Percentiles rank a stretch among this genome's conserved stretches.
These are phyloP conservation scores for Chanos chanos DNA, from an alignment of 2,797 vertebrate species.

Conservation along the genomic window DNA sequence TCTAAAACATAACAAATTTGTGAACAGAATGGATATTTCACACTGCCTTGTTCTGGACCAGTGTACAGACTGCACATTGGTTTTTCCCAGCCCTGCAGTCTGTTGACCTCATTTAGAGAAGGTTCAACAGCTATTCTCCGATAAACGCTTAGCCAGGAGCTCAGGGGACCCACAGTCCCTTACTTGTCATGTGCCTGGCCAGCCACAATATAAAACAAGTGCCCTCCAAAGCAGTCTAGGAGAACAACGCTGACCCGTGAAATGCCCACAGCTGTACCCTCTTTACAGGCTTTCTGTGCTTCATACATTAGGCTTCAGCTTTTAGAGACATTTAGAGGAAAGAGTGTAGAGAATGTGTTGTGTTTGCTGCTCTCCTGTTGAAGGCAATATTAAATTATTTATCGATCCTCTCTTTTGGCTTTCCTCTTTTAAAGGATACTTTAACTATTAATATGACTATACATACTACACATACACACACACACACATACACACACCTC, in stretches of 20 bases:
- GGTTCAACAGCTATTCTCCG: not conserved
- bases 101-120: not conserved
- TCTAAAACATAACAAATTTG: too few species aligned
- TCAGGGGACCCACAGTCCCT: not conserved
- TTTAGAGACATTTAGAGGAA: not conserved
- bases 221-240: not conserved
- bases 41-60: too few species aligned
- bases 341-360: not conserved
- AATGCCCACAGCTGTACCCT: too few species aligned
- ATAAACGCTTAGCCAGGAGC: not conserved
- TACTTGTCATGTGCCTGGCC: not conserved
- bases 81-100: too few species aligned
- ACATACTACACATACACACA: not conserved
- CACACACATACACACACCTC: not conserved
- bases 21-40: too few species aligned
- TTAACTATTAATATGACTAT: not conserved
- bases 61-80: too few species aligned
- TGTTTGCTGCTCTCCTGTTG: not conserved
- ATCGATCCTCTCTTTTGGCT: not conserved
- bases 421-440: not conserved
- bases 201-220: too few species aligned
- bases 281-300: not conserved
- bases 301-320: not conserved
- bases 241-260: not conserved
- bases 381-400: slow-evolving; percentile 13